These are phyloP conservation scores for Harmothoe impar DNA, from an alignment of 2,888 invertebrate species.

Conservation along the genomic window DNA sequence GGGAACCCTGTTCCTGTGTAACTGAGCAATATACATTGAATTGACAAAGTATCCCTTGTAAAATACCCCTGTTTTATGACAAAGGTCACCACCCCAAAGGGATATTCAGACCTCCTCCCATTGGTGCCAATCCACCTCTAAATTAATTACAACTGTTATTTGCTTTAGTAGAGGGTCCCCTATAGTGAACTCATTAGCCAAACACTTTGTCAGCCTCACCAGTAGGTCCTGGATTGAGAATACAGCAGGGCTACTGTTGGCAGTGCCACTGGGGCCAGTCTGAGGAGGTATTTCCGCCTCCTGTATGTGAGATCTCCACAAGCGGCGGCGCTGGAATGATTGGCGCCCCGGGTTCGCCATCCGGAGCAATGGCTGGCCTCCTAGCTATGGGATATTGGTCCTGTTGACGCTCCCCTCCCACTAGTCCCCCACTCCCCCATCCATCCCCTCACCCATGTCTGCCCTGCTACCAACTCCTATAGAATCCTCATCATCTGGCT, in stretches of 20 bases:
- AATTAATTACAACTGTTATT: too few species aligned
- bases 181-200: too few species aligned
- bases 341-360: neutral
- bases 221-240: too few species aligned
- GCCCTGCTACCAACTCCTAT: neutral
- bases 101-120: too few species aligned
- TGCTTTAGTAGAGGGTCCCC: too few species aligned
- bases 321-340: neutral
- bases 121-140: too few species aligned
- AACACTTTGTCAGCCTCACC: too few species aligned
- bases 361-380: neutral
- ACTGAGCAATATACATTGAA: too few species aligned
- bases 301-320: neutral
- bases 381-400: neutral
- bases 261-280: neutral
- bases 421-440: neutral
- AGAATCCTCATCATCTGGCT: neutral
- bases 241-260: neutral
- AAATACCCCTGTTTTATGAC: too few species aligned
- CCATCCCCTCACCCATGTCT: neutral
- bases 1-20: too few species aligned
- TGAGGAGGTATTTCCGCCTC: conserved; percentile 1
- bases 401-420: neutral
- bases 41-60: too few species aligned
- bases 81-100: too few species aligned